These are phyloP conservation scores for Aphidoletes aphidimyza DNA, from an alignment of 2,888 invertebrate species.

Conservation along the genomic window DNA sequence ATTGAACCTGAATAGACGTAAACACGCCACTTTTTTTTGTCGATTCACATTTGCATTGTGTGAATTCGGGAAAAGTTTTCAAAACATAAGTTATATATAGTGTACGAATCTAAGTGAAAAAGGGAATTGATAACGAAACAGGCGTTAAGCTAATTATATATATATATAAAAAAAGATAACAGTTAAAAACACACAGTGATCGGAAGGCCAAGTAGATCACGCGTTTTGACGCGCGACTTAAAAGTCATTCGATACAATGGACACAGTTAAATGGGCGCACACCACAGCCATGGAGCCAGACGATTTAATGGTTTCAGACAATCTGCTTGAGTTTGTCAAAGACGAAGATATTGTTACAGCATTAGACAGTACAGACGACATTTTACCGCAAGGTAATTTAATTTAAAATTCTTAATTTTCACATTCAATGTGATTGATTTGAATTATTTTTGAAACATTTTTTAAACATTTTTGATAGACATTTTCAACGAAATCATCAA, in stretches of 20 bases:
- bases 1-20: not conserved
- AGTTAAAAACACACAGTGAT: not conserved
- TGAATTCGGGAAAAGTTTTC: no score
- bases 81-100: not conserved
- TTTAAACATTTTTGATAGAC: not conserved
- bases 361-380: not conserved
- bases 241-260: conserved; percentile 43
- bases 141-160: no score
- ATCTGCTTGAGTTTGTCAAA: conserved; percentile 37
- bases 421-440: not conserved
- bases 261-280: conserved; percentile 9
- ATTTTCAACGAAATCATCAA: conserved; percentile 47
- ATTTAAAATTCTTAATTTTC: not conserved
- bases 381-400: conserved; percentile 29
- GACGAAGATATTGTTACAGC: conserved; percentile 8
- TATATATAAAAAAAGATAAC: no score
- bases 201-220: not conserved
- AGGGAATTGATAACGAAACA: not conserved
- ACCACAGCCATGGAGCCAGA: not conserved
- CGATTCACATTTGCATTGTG: not conserved
- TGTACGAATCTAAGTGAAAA: not conserved
- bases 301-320: conserved; percentile 36
- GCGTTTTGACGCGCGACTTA: conserved; percentile 18
- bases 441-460: not conserved
- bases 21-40: not conserved